These are phyloP conservation scores for Speoplatyrhinus poulsoni DNA, from an alignment of 2,113 vertebrate genomes.

Conservation along the genomic window DNA sequence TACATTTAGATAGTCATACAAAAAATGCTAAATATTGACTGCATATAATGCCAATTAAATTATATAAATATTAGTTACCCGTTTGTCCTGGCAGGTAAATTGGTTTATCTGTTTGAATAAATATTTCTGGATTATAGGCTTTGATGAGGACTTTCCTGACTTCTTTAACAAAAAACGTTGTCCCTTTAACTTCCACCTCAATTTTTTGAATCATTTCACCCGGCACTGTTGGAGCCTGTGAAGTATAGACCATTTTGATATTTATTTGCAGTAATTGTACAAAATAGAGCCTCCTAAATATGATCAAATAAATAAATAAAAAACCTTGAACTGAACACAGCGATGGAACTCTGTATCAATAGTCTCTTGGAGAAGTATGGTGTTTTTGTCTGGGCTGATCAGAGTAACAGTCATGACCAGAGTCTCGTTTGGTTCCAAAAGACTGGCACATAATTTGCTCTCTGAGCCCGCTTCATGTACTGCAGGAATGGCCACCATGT, in stretches of 20 bases:
- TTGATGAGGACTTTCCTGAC: conserved; percentile 59
- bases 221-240: conserved; percentile 52
- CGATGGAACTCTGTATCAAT: conserved; percentile 41
- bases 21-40: neutral
- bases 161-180: conserved; percentile 53
- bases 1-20: neutral
- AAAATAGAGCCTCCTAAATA: neutral
- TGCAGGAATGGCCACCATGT: conserved; percentile 68
- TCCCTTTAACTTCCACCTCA: conserved; percentile 56
- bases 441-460: conserved; percentile 57
- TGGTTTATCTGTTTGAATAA: conserved; percentile 74
- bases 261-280: neutral
- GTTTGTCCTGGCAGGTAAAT: conserved; percentile 75
- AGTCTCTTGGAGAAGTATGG: conserved; percentile 23
- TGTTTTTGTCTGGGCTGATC: conserved; percentile 9
- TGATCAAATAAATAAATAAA: neutral
- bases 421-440: conserved; percentile 63
- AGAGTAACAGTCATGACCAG: conserved; percentile 59
- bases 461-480: conserved; percentile 62
- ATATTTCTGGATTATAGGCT: conserved; percentile 32
- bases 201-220: conserved; percentile 35
- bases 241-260: neutral
- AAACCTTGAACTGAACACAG: conserved; percentile 60
- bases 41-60: neutral
- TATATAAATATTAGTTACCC: conserved; percentile 39